Evolutionary conservation across 2,888 invertebrate genomes (phyloP).

Genomic region (Cephus nigrinus): DNA sequence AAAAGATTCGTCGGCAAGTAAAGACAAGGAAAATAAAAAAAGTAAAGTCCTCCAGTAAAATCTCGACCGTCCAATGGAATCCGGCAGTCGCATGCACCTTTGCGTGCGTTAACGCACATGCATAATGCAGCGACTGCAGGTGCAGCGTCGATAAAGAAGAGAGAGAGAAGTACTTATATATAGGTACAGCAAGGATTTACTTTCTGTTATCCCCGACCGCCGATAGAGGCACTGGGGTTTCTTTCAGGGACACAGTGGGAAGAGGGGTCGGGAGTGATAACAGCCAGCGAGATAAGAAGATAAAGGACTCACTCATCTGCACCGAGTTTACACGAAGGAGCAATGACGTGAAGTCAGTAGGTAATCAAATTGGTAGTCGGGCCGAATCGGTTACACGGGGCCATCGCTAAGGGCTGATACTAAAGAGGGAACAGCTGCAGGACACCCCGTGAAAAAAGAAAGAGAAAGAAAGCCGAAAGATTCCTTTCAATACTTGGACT

Average conservation of each 20-base stretch:
- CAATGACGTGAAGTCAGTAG: neutral
- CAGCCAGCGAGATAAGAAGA: neutral
- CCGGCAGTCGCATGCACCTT: neutral
- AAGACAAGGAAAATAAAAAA: neutral
- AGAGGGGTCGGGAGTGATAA: neutral
- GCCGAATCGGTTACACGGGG: neutral
- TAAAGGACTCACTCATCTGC: neutral
- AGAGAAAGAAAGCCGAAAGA: neutral
- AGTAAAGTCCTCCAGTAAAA: neutral
- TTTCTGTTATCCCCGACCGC: neutral
- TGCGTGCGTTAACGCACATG: neutral
- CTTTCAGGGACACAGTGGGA: neutral
- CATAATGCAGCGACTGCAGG: neutral
- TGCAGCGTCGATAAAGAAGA: neutral
- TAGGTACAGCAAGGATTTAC: neutral
- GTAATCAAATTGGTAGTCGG: neutral
- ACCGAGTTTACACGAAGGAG: neutral
- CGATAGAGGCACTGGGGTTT: neutral
- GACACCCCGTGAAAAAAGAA: constrained; percentile 36
- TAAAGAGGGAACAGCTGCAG: constrained; percentile 48
- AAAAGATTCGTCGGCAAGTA: neutral
- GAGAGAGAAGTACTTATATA: neutral
- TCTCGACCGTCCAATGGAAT: neutral
- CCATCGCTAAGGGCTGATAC: neutral
- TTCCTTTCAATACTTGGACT: constrained; percentile 49